Conservation (phyloP, 1,140 invertebrate genomes). For the Brachionus rotundiformis region DNA sequence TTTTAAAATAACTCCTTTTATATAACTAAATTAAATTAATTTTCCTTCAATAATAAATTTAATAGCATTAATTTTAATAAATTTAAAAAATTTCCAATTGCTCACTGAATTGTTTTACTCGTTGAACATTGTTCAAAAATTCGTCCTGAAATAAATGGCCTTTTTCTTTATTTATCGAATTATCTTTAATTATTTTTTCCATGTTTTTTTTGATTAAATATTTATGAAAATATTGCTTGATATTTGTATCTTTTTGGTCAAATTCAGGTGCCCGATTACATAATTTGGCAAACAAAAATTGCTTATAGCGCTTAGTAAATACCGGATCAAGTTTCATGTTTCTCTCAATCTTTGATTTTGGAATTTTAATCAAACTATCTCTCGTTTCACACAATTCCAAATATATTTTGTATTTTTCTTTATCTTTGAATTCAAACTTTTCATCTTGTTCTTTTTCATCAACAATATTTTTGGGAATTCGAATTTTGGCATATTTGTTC, state of each 20-base stretch:
- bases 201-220: conserved; percentile 8
- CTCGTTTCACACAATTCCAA: conserved; percentile 13
- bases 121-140: neutral
- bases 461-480: neutral
- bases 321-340: conserved; percentile 7
- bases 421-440: conserved; percentile 34
- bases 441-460: neutral
- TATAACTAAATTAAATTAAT: too few species aligned
- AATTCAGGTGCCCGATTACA: conserved; percentile 45
- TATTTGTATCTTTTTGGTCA: neutral
- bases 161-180: neutral
- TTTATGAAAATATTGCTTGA: neutral
- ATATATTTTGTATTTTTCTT: neutral
- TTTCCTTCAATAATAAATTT: too few species aligned
- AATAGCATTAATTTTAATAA: too few species aligned
- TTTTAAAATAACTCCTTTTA: too few species aligned
- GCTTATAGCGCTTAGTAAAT: conserved; percentile 26
- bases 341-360: neutral
- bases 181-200: neutral
- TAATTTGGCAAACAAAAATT: conserved; percentile 3
- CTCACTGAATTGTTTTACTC: conserved; percentile 14
- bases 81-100: conserved; percentile 13
- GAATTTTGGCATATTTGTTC: conserved; percentile 26
- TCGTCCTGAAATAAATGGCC: neutral
- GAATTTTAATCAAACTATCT: conserved; percentile 9